Evolutionary conservation across 1,140 invertebrate genomes (phyloP).

Genomic region (Diabrotica virgifera): DNA sequence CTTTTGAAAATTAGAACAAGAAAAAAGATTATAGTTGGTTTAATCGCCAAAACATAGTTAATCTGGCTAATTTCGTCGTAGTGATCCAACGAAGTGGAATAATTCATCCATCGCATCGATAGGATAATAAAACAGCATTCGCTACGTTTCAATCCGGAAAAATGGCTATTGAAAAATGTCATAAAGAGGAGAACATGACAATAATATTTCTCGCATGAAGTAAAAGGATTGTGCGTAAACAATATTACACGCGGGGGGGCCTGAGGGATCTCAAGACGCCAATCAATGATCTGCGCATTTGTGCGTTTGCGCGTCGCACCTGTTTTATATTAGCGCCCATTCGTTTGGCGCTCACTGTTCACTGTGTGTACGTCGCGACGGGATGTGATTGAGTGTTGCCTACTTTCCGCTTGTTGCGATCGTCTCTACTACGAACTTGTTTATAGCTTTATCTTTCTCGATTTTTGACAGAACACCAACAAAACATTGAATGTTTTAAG

Average conservation of each 20-base stretch:
- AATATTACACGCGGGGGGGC: conserved; percentile 26
- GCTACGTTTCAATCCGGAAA: background rate
- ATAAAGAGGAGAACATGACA: background rate
- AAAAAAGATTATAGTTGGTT: no score
- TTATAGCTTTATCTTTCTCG: background rate
- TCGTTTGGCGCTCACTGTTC: background rate
- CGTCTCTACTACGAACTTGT: background rate
- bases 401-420: background rate
- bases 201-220: background rate
- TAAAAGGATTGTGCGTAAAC: conserved; percentile 34
- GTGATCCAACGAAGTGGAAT: background rate
- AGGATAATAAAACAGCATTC: no score
- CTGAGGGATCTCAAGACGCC: conserved; percentile 30
- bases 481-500: no score
- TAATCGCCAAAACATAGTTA: no score
- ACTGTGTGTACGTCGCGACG: background rate
- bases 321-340: conserved; percentile 21
- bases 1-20: no score
- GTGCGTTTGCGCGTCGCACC: conserved; percentile 39
- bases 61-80: background rate
- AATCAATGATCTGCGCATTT: conserved; percentile 36
- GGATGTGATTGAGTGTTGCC: conserved; percentile 26
- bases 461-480: no score
- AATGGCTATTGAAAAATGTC: conserved; percentile 8
- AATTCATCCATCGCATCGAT: no score